phyloP scores from a whole-genome alignment of 2,797 vertebrate genomes.

The Malurus leucopterus region DNA sequence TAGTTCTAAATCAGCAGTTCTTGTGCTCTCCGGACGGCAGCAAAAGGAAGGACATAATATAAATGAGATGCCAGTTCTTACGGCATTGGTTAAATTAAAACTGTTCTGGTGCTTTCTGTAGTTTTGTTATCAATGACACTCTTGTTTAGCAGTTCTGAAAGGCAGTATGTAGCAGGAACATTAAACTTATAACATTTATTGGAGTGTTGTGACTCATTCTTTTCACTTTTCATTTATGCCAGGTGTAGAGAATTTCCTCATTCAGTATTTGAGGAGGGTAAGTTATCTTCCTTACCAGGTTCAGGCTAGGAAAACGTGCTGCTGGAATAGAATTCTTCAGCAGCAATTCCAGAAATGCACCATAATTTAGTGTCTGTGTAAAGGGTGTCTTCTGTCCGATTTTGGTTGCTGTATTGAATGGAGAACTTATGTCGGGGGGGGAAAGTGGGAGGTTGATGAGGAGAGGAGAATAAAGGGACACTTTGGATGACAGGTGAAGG shows the following conservation, averaged over 20 bases:
- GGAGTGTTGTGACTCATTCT: conserved; percentile 33
- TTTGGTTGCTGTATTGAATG: not conserved
- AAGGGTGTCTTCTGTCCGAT: not conserved
- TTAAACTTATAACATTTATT: conserved; percentile 27
- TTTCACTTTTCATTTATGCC: not conserved
- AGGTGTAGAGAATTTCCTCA: not conserved
- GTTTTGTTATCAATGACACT: not conserved
- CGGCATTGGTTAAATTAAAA: not conserved
- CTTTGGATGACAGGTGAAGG: not conserved
- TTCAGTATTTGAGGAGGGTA: not conserved
- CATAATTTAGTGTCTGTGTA: not conserved
- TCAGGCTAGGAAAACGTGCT: not conserved
- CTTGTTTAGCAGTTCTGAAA: conserved; percentile 31
- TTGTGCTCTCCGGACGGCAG: not conserved
- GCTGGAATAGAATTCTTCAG: not conserved
- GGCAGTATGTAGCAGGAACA: conserved; percentile 45
- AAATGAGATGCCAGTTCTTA: conserved; percentile 12
- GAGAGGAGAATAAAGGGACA: not conserved
- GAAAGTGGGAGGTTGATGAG: not conserved
- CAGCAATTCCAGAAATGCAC: not conserved
- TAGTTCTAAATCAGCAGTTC: not conserved
- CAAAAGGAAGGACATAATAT: not conserved
- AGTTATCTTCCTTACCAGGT: not conserved
- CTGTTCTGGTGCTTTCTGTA: conserved; percentile 14
- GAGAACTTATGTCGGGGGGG: not conserved